Percentiles rank a stretch among this genome's conserved stretches.
phyloP scores from a whole-genome alignment of 2,797 vertebrate species.

The Micropoecilia bifurca region DNA sequence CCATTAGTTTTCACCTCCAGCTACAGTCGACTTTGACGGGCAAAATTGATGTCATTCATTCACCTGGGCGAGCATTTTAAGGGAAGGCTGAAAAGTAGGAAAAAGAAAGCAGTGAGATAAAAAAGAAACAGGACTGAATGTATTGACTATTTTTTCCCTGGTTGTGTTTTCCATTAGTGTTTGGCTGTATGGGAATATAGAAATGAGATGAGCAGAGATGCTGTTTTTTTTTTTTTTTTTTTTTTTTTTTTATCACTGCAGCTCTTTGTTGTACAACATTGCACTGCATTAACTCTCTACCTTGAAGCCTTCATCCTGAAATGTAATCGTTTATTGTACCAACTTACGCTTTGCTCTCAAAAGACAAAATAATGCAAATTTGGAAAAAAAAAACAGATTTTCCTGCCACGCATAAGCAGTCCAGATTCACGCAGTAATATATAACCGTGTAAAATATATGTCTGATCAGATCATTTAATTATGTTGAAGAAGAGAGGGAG shows the following conservation, averaged over 20 bases:
- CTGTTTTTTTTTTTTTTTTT: slow-evolving; percentile 41
- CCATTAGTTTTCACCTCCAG: slow-evolving; percentile 64
- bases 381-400: slow-evolving; percentile 3
- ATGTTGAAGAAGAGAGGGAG: background rate
- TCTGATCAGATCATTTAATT: background rate
- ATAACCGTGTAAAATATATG: background rate
- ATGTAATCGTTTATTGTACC: background rate
- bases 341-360: slow-evolving; percentile 2
- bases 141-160: background rate
- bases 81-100: background rate
- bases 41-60: slow-evolving; percentile 27
- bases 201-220: slow-evolving; percentile 63
- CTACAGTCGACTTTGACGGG: slow-evolving; percentile 59
- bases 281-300: background rate
- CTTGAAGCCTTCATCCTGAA: slow-evolving; percentile 4
- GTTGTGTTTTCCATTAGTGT: slow-evolving; percentile 35
- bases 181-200: slow-evolving; percentile 25
- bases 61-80: slow-evolving; percentile 19
- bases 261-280: slow-evolving; percentile 18
- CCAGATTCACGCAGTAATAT: slow-evolving; percentile 1
- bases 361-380: background rate
- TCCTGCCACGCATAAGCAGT: background rate
- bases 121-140: background rate
- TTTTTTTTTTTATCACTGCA: slow-evolving; percentile 27
- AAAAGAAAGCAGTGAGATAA: slow-evolving; percentile 11